A percentile compares a stretch with the other conserved stretches of the same genome.
phyloP scores from a whole-genome alignment of 2,888 invertebrate genomes.

The Monopis laevigella region DNA sequence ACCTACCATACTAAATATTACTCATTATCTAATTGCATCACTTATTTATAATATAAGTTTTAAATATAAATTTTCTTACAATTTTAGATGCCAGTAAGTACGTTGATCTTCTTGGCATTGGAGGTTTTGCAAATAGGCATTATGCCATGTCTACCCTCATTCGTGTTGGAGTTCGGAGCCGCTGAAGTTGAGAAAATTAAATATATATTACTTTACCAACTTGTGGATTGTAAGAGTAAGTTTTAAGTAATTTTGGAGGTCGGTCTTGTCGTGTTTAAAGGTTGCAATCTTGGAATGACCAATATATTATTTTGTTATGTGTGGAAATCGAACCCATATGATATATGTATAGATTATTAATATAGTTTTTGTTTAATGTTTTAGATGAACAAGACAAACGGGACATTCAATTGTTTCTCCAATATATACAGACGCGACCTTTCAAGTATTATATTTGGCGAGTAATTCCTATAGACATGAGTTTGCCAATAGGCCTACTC shows the following conservation, averaged over 20 bases:
- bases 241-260: neutral
- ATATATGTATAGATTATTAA: too few species aligned
- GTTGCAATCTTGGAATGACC: neutral
- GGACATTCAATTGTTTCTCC: constrained; percentile 14
- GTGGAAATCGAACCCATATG: too few species aligned
- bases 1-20: too few species aligned
- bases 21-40: too few species aligned
- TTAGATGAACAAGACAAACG: constrained; percentile 1
- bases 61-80: too few species aligned
- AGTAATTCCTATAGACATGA: constrained; percentile 16
- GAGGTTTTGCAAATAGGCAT: neutral
- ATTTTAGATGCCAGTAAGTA: constrained; percentile 6
- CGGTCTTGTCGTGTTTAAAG: too few species aligned
- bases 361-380: too few species aligned
- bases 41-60: too few species aligned
- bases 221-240: constrained; percentile 2
- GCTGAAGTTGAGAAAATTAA: constrained; percentile 13
- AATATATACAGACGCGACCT: constrained; percentile 17
- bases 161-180: constrained; percentile 10
- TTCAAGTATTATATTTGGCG: constrained; percentile 16
- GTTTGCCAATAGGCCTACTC: constrained; percentile 16
- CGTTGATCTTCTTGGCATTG: neutral
- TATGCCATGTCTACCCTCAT: constrained; percentile 5
- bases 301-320: too few species aligned
- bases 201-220: constrained; percentile 2